Evolutionary conservation across 2,888 invertebrate genomes (phyloP).

Genomic region (Candidula unifasciata): DNA sequence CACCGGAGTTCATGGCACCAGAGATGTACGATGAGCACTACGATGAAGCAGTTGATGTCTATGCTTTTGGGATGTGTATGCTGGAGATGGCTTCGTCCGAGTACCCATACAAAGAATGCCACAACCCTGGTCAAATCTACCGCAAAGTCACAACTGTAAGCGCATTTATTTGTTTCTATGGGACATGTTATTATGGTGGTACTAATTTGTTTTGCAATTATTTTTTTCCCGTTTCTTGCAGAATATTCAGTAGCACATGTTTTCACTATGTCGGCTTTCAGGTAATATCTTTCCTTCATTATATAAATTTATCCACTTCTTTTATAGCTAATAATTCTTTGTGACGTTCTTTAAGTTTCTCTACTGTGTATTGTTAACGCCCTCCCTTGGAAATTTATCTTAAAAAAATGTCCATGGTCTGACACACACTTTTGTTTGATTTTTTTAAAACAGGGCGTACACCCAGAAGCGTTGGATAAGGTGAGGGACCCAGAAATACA

Average conservation of each 20-base stretch:
- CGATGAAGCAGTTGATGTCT: constrained; percentile 98
- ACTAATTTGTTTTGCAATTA: not conserved
- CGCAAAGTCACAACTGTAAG: constrained; percentile 97
- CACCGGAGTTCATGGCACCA: constrained; percentile 97
- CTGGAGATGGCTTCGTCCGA: constrained; percentile 99
- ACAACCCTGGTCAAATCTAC: constrained; percentile 98
- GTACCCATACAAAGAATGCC: constrained; percentile 99
- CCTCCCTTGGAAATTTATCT: not conserved
- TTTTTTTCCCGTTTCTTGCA: not conserved
- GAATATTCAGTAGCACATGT: not conserved
- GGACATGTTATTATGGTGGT: not conserved
- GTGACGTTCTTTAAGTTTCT: not conserved
- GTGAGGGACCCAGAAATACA: constrained; percentile 96
- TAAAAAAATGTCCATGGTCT: not conserved
- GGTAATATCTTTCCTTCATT: constrained; percentile 3
- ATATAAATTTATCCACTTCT: not conserved
- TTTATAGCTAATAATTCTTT: not conserved
- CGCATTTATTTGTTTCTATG: constrained; percentile 56
- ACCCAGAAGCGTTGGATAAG: constrained; percentile 95
- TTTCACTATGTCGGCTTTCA: not conserved
- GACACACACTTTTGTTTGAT: not conserved
- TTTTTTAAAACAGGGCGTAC: constrained; percentile 84
- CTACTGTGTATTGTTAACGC: not conserved
- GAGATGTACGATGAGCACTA: constrained; percentile 99
- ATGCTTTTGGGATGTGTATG: constrained; percentile 99